Percentiles rank a stretch among this genome's conserved stretches.
These are phyloP conservation scores for Galleria mellonella DNA, from an alignment of 1,140 invertebrate genomes.

Conservation along the genomic window DNA sequence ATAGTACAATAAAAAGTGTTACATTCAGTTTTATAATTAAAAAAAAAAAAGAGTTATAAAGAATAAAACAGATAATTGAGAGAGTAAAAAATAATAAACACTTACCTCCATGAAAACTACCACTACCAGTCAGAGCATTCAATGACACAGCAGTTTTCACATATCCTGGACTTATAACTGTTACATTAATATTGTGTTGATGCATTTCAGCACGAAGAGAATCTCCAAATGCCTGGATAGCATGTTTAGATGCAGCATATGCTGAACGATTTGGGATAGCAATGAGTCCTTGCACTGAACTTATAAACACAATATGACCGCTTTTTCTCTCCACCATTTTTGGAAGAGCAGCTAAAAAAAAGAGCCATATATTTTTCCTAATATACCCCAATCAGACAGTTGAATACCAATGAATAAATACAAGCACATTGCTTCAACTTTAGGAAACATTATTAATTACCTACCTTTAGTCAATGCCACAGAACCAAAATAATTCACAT, in stretches of 20 bases:
- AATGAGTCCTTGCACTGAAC: constrained; percentile 94
- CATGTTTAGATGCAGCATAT: constrained; percentile 96
- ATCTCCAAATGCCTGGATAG: constrained; percentile 92
- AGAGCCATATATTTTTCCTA: too few relatives aligned
- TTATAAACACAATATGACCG: constrained; percentile 93
- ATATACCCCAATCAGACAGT: too few relatives aligned
- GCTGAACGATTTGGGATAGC: constrained; percentile 91
- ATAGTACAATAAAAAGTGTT: too few relatives aligned
- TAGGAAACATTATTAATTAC: not conserved
- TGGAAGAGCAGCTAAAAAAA: constrained; percentile 81
- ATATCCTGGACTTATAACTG: constrained; percentile 91
- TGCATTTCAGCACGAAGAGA: constrained; percentile 87
- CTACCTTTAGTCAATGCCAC: constrained; percentile 93
- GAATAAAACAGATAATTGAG: too few relatives aligned
- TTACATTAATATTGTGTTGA: constrained; percentile 85
- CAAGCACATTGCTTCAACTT: too few relatives aligned
- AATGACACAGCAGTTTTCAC: constrained; percentile 90
- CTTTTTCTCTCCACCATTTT: constrained; percentile 85
- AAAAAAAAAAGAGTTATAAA: too few relatives aligned
- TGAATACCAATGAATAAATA: too few relatives aligned
- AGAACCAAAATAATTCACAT: constrained; percentile 95
- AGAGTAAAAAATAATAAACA: not conserved
- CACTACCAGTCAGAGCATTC: constrained; percentile 89
- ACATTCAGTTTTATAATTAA: too few relatives aligned
- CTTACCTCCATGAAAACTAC: constrained; percentile 85